Conservation (phyloP, 2,888 invertebrate species). For the Eucera pruinosa region DNA sequence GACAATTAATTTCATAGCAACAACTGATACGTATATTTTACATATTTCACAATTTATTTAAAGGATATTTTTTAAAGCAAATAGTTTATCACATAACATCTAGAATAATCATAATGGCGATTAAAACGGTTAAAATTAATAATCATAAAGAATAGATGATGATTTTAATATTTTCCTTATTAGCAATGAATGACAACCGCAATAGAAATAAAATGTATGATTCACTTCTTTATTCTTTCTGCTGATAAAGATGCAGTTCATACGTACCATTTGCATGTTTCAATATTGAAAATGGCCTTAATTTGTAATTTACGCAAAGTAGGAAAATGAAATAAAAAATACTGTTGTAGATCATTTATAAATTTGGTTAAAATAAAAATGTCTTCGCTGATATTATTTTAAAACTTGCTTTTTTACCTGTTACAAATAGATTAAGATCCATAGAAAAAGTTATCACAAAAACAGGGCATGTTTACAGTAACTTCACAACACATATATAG, state of each 20-base stretch:
- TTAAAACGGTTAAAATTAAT: background rate
- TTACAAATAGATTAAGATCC: constrained; percentile 31
- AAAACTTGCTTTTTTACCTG: constrained; percentile 27
- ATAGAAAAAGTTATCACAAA: constrained; percentile 31
- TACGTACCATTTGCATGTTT: constrained; percentile 16
- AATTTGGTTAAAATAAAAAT: background rate
- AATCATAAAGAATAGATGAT: background rate
- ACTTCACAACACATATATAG: constrained; percentile 18
- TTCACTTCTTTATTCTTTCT: constrained; percentile 12
- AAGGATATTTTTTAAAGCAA: too few relatives aligned
- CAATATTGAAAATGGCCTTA: constrained; percentile 30
- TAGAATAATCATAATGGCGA: background rate
- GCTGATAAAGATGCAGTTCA: constrained; percentile 8
- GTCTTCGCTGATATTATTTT: background rate
- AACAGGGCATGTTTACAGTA: background rate
- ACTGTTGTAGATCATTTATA: constrained; percentile 7
- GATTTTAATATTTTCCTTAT: background rate
- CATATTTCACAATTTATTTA: too few relatives aligned
- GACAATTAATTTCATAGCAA: background rate
- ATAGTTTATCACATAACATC: constrained; percentile 1
- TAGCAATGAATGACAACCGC: background rate
- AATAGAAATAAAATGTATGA: constrained; percentile 1
- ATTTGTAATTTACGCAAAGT: background rate
- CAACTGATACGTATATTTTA: too few relatives aligned
- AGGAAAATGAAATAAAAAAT: background rate